These are phyloP conservation scores for Ctenodactylus gundi DNA, from an alignment of 2,113 vertebrate genomes.

Conservation along the genomic window DNA sequence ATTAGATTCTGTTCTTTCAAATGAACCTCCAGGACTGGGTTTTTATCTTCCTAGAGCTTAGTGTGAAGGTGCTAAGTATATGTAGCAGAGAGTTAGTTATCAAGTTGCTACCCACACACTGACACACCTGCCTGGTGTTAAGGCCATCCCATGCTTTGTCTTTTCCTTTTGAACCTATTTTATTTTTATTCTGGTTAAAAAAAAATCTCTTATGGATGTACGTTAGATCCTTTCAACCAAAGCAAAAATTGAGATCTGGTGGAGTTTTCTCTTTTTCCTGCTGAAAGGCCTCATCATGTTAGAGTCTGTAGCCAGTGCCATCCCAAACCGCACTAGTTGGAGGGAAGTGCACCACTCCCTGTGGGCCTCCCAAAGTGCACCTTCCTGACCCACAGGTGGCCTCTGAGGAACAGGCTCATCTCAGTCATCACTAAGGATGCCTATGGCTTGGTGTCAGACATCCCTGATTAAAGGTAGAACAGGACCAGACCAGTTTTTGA, in stretches of 20 bases:
- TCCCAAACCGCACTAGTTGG: background rate
- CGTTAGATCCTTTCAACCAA: background rate
- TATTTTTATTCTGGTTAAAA: slow-evolving; percentile 3
- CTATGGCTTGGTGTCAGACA: background rate
- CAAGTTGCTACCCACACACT: too few relatives aligned
- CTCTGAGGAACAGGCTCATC: background rate
- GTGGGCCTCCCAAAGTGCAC: background rate
- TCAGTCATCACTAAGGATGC: background rate
- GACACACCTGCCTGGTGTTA: background rate
- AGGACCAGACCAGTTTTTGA: too few relatives aligned
- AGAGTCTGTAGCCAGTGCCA: background rate
- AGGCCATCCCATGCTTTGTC: background rate
- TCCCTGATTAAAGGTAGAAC: slow-evolving; percentile 7
- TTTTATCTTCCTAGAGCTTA: background rate
- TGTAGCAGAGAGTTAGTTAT: background rate
- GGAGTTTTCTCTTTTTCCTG: background rate
- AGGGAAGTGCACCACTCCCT: background rate
- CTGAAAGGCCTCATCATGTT: background rate
- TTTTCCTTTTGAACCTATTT: slow-evolving; percentile 26
- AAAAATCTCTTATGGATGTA: slow-evolving; percentile 28
- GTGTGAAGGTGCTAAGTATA: background rate
- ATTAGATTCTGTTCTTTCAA: background rate
- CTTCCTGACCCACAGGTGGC: background rate
- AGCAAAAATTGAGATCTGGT: background rate
- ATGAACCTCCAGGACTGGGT: background rate